phyloP scores from a whole-genome alignment of 2,797 vertebrate species.

The Phyllotis vaccarum region DNA sequence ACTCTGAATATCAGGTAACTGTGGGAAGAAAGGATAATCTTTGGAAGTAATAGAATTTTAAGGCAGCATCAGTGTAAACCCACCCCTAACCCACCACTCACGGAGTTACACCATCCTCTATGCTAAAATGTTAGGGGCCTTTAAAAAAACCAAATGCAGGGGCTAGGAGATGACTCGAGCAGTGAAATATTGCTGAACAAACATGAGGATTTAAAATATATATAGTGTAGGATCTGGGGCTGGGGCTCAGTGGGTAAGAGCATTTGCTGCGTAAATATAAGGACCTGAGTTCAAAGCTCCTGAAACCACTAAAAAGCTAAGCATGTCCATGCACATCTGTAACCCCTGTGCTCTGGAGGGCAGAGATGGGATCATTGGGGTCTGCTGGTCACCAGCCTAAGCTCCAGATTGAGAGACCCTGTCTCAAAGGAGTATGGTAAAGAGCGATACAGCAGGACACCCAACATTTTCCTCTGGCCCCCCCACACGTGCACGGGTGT shows the following conservation, averaged over 20 bases:
- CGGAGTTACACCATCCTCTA: neutral
- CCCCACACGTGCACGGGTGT: neutral
- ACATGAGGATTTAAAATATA: neutral
- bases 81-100: neutral
- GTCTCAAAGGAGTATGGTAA: neutral
- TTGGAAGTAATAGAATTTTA: neutral
- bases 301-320: neutral
- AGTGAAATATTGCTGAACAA: neutral
- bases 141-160: neutral
- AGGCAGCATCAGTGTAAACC: neutral
- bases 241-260: neutral
- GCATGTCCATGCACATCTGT: neutral
- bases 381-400: neutral
- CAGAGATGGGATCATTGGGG: neutral
- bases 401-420: neutral
- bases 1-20: slow-evolving; percentile 80
- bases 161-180: neutral
- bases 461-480: neutral
- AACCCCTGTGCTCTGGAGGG: neutral
- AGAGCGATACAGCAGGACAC: neutral
- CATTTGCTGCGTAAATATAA: neutral
- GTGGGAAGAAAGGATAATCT: neutral
- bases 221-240: too few relatives aligned
- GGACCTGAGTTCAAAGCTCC: neutral
- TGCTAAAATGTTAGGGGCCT: neutral